Evolutionary conservation across 2,113 vertebrate species (phyloP).

Genomic region (Amazona guildingii): DNA sequence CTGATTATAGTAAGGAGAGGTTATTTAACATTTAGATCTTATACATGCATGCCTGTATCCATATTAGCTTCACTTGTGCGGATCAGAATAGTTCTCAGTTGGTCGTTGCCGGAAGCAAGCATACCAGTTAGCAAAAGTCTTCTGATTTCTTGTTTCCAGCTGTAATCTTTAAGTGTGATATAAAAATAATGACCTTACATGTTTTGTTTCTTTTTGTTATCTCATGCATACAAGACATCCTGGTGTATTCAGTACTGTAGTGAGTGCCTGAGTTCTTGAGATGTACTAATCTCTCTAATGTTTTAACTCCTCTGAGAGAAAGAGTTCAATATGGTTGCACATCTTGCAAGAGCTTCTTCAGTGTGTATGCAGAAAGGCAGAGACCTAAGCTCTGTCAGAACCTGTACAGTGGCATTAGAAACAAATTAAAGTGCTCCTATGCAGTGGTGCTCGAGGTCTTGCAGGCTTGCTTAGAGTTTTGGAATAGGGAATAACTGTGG

Average conservation of each 20-base stretch:
- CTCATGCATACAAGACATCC: background rate
- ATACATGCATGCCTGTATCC: background rate
- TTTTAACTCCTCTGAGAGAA: background rate
- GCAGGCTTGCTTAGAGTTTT: background rate
- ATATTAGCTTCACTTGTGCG: background rate
- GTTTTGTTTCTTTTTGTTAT: background rate
- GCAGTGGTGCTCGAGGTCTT: background rate
- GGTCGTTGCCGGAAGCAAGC: background rate
- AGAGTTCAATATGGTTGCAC: background rate
- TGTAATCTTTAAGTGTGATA: background rate
- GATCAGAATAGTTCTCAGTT: background rate
- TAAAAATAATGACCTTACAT: background rate
- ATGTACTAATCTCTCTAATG: background rate
- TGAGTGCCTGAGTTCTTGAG: background rate
- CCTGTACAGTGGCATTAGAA: background rate
- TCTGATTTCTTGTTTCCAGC: background rate
- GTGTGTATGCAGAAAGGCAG: background rate
- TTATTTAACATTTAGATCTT: background rate
- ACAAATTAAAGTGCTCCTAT: background rate
- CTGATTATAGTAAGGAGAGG: background rate
- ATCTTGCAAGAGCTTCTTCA: background rate
- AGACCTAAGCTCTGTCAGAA: background rate
- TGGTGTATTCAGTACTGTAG: background rate
- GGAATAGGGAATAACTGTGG: conserved; percentile 31
- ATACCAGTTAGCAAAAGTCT: background rate